A percentile compares a stretch with the other conserved stretches of the same genome.
phyloP scores from a whole-genome alignment of 1,140 invertebrate species.

The Bradysia coprophila region DNA sequence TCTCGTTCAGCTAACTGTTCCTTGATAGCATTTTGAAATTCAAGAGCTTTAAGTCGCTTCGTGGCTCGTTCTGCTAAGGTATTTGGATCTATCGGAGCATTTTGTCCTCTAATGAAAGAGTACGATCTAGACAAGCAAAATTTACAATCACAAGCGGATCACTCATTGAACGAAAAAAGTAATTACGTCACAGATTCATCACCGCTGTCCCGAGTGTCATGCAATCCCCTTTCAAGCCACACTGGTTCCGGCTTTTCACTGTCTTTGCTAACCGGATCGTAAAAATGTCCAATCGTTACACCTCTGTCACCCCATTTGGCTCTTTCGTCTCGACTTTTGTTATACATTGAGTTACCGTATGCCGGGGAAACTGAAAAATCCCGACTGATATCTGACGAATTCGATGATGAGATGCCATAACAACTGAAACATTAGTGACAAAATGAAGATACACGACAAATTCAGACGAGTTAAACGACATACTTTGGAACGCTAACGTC shows the following conservation, averaged over 20 bases:
- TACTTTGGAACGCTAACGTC: constrained; percentile 6
- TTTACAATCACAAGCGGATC: not conserved
- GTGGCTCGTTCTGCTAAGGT: constrained; percentile 38
- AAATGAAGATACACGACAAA: not conserved
- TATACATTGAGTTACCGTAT: constrained; percentile 10
- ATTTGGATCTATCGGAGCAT: constrained; percentile 37
- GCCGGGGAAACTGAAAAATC: constrained; percentile 20
- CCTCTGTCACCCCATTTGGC: constrained; percentile 38
- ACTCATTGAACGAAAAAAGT: constrained; percentile 25
- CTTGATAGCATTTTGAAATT: constrained; percentile 45
- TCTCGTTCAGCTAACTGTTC: constrained; percentile 46
- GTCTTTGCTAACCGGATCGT: not conserved
- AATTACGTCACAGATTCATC: constrained; percentile 9
- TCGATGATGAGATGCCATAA: constrained; percentile 9
- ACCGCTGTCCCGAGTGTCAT: constrained; percentile 22
- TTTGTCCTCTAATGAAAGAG: constrained; percentile 41
- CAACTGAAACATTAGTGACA: constrained; percentile 1
- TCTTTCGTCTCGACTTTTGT: constrained; percentile 32
- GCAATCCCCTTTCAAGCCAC: constrained; percentile 17
- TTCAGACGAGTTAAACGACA: constrained; percentile 12
- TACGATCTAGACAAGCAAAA: not conserved
- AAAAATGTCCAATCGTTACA: constrained; percentile 8
- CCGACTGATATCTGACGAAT: constrained; percentile 13
- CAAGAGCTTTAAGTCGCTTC: constrained; percentile 38
- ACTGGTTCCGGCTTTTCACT: constrained; percentile 9